Conservation (phyloP, 1,140 invertebrate species). For the Drosophila pruinosa region DNA sequence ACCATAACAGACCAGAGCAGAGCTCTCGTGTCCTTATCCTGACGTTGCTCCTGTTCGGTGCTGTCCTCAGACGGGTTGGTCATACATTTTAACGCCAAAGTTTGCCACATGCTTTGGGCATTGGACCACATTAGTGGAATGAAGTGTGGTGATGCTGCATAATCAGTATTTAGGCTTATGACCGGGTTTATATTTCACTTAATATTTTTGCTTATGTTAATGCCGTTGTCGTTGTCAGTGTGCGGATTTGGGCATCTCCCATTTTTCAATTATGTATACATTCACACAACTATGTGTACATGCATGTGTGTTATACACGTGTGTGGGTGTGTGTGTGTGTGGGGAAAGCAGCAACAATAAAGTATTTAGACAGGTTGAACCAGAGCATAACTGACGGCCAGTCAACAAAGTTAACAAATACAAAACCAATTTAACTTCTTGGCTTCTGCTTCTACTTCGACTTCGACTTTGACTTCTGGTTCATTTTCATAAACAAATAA, state of each 20-base stretch:
- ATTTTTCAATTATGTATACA: constrained; percentile 62
- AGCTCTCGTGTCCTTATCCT: not conserved
- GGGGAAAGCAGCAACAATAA: constrained; percentile 44
- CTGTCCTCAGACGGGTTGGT: constrained; percentile 30
- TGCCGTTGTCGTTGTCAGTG: not conserved
- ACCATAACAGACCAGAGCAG: not conserved
- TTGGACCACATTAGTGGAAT: constrained; percentile 14
- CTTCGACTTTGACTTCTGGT: constrained; percentile 9
- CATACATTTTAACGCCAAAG: constrained; percentile 65
- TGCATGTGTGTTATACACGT: not conserved
- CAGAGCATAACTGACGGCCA: constrained; percentile 60
- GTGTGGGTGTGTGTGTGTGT: not conserved
- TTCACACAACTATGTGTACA: no score
- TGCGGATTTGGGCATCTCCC: constrained; percentile 38
- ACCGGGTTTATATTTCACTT: constrained; percentile 71
- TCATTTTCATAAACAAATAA: constrained; percentile 75
- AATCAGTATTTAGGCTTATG: constrained; percentile 70
- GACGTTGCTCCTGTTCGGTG: not conserved
- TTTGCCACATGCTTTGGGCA: constrained; percentile 35
- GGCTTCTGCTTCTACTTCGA: constrained; percentile 46
- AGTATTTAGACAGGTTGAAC: constrained; percentile 61
- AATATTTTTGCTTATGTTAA: constrained; percentile 65
- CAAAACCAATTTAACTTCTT: constrained; percentile 80
- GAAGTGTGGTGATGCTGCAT: constrained; percentile 52
- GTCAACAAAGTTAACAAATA: constrained; percentile 72